Evolutionary conservation across 1,140 invertebrate genomes (phyloP).

Genomic region (Brachionus plicatilis): DNA sequence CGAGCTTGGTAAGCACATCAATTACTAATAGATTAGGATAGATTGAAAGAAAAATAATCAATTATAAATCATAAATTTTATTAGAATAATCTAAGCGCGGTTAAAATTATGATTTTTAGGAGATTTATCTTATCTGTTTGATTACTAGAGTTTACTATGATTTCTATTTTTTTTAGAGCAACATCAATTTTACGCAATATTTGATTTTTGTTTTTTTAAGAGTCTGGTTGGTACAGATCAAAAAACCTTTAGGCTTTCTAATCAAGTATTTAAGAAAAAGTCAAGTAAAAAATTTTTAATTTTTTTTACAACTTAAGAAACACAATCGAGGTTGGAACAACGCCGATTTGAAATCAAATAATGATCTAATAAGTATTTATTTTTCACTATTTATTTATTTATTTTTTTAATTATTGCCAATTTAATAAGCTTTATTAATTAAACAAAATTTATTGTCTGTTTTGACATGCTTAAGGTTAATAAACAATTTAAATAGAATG

Average conservation of each 20-base stretch:
- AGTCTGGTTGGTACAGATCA: not conserved
- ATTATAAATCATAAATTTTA: not conserved
- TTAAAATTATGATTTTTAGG: not conserved
- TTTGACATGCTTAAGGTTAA: too few species aligned
- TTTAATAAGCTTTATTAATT: too few species aligned
- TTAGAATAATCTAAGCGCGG: not conserved
- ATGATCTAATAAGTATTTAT: not conserved
- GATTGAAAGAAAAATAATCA: not conserved
- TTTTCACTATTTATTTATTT: not conserved
- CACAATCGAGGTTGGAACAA: not conserved
- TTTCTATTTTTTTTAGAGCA: not conserved
- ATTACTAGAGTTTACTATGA: not conserved
- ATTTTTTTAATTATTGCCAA: too few species aligned
- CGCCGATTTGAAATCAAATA: not conserved
- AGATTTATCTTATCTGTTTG: not conserved
- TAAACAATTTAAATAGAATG: too few species aligned
- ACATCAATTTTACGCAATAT: not conserved
- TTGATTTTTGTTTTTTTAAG: not conserved
- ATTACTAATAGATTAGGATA: not conserved
- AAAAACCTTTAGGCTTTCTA: not conserved
- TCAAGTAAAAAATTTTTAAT: not conserved
- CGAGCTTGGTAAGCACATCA: not conserved
- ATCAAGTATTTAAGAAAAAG: not conserved
- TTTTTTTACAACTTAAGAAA: not conserved
- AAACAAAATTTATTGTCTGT: too few species aligned